Evolutionary conservation across 2,888 invertebrate genomes (phyloP), one percentile per base, ranked within the genome.

Genomic region (Troglohyphantes excavatus): DNA sequence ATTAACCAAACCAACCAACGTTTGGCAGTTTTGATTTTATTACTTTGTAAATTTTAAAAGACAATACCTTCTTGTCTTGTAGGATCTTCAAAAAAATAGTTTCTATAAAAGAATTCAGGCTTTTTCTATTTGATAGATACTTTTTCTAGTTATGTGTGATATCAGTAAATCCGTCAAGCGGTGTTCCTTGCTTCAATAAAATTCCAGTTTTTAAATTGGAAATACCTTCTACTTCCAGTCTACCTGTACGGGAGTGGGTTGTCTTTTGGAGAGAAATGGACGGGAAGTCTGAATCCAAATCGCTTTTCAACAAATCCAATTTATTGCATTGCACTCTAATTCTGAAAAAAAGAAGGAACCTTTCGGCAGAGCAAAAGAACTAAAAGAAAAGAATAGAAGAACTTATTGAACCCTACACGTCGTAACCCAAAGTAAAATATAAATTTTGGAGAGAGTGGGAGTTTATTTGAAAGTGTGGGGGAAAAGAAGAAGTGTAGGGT

Each of bases 321-420:
- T 82, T 82, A 82, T 70, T 33, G 27, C 21, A 61, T 70, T 70
- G 70, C 82, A 39, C 70, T 82, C 70, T 82, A 82, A 70, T 82
- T 82, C 53, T 46, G 7, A 67, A 23, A 63, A 7, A 46, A 46
- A 79, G 29, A 67, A 67, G 26, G 19, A 29, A n/a, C 46, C 67
- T 43, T 67, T 67, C 43, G 6, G 27, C 3, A 23, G 43, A 17
- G 9, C 19, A 26, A 3, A 13, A 46, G 21, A 7, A 29, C 3
- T 53, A 73, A 75, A 29, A 59, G 11, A 26, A 27, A 13, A 72
- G 17, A 59, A 29, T 5, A 43, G 43, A 26, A 9, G 17, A 13
- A 78, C 21, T 63, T 39, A 29, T 19, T 46, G 27, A 17, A 46
- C 39, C 9, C 53, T 23, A 26, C 67, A 13, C 79, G 26, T 43